These are phyloP conservation scores for Gambusia yucatana DNA, from an alignment of 2,797 vertebrate species.

Conservation along the genomic window DNA sequence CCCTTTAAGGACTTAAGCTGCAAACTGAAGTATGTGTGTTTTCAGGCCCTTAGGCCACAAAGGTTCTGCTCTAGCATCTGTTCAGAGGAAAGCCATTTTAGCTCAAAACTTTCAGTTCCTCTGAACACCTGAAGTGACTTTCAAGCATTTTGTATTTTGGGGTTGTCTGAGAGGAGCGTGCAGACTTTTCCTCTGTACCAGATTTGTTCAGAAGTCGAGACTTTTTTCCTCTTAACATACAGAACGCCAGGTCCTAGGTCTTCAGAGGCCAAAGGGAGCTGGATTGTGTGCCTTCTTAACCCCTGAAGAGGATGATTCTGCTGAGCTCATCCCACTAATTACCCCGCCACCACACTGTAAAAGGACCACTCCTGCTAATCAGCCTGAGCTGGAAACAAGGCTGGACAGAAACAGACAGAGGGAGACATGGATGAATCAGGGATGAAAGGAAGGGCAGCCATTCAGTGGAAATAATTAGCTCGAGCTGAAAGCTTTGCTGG, in stretches of 20 bases:
- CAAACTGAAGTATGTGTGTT: slow-evolving; percentile 64
- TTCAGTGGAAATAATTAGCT: slow-evolving; percentile 60
- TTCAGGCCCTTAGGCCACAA: slow-evolving; percentile 57
- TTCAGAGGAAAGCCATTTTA: slow-evolving; percentile 14
- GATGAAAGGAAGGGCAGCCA: slow-evolving; percentile 48
- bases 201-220: slow-evolving; percentile 20
- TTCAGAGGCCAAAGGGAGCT: slow-evolving; percentile 46
- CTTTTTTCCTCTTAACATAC: slow-evolving; percentile 45
- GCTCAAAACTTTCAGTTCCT: not conserved
- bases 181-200: slow-evolving; percentile 10
- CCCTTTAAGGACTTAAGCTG: slow-evolving; percentile 75
- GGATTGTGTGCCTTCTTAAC: slow-evolving; percentile 50
- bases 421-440: slow-evolving; percentile 40
- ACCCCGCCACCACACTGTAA: slow-evolving; percentile 74
- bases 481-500: slow-evolving; percentile 18
- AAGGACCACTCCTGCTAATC: slow-evolving; percentile 77
- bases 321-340: slow-evolving; percentile 77
- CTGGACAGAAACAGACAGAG: slow-evolving; percentile 25
- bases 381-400: slow-evolving; percentile 54
- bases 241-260: slow-evolving; percentile 19
- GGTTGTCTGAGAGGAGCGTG: not conserved
- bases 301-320: slow-evolving; percentile 67
- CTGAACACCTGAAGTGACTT: not conserved
- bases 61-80: slow-evolving; percentile 44
- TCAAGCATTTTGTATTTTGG: not conserved